Conservation (phyloP, 2,797 vertebrate species). For the Oreochromis grahami region DNA sequence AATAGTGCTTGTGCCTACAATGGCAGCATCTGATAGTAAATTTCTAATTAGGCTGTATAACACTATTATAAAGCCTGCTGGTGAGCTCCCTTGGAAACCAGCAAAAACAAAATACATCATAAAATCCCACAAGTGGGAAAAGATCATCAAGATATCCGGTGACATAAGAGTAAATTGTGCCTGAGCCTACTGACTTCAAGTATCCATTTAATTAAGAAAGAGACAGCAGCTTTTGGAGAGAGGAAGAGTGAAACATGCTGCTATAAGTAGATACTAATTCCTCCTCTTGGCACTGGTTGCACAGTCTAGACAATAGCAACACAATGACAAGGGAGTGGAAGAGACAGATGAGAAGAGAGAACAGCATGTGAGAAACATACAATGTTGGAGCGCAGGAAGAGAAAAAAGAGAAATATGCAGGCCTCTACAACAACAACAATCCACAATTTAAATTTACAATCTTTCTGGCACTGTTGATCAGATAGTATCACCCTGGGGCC, state of each 20-base stretch:
- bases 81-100: slow-evolving; percentile 5
- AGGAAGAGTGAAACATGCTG: not conserved
- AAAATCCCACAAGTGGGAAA: not conserved
- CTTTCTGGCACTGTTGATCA: not conserved
- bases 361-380: not conserved
- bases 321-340: not conserved
- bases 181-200: not conserved
- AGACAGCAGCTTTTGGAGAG: not conserved
- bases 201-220: not conserved
- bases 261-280: not conserved
- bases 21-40: not conserved
- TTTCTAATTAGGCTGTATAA: not conserved
- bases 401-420: not conserved
- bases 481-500: not conserved
- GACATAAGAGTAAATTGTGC: not conserved
- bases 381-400: not conserved
- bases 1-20: not conserved
- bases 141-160: not conserved
- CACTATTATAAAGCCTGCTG: not conserved
- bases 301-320: not conserved
- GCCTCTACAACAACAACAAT: not conserved
- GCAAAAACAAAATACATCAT: not conserved
- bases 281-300: not conserved
- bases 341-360: not conserved
- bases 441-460: not conserved